Base-by-base conservation (phyloP, 2,888 invertebrate species). In the Agrotis exclamationis region DNA sequence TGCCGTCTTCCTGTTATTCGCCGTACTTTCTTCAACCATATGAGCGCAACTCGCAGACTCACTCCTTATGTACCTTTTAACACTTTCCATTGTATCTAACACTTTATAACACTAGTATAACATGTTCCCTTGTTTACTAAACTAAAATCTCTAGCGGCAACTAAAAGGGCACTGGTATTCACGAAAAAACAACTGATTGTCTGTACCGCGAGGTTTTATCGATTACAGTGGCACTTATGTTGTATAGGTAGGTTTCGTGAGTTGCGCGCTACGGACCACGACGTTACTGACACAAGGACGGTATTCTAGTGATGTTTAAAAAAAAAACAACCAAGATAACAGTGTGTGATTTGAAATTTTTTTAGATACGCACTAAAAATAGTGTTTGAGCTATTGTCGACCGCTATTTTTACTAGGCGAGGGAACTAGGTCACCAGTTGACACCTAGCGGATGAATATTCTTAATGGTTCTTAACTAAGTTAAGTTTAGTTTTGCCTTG, bases 111-210 rank as follows among this genome's bases (percentile, higher is more conserved):
- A 88, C 87, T 90, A 88, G 89, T 92, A 88, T 90, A 92, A 90
- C 95, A 96, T 95, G 94, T 92, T 95, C 93, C 92, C 93, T 93
- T 95, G 94, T 95, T 95, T 95, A 94, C 94, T 93, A 94, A 92
- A 92, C 93, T 94, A 94, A 93, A 90, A 90, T 80, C 77, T 87
- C 92, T 94, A 93, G 92, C 92, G 90, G 85, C 86, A 90, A 93
- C 92, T 95, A 93, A 91, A 89, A 90, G 91, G 87, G 85, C 90
- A 90, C 91, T 89, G 91, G 86, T 86, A 89, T 89, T 82, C 87
- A 89, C 85, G 89, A 88, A 90, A 90, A 90, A 91, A 91, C 91
- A 91, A 92, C 86, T 88, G 88, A 90, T 80, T 85, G 86, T 83
- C 82, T 79, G 74, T 76, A 81, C 65, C 85, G 82, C 80, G 78